Conservation (phyloP, 2,888 invertebrate genomes). For the Hyles lineata region DNA sequence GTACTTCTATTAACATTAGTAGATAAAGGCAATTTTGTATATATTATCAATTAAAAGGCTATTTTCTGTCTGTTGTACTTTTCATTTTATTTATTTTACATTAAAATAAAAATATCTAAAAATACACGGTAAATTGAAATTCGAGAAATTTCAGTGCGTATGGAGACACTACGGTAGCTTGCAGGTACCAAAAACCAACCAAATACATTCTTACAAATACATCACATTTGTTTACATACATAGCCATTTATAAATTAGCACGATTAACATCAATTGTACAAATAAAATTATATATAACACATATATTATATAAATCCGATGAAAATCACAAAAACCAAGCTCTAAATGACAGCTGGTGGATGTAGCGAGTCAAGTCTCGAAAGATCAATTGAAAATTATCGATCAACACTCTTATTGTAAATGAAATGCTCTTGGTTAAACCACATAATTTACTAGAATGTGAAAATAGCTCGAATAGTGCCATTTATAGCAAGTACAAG, state of each 20-base stretch:
- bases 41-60: conserved; percentile 66
- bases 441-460: conserved; percentile 9
- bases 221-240: conserved; percentile 46
- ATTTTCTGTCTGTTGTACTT: conserved; percentile 61
- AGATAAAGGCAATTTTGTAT: conserved; percentile 51
- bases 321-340: neutral
- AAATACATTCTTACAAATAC: conserved; percentile 39
- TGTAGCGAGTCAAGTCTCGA: neutral
- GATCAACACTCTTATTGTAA: neutral
- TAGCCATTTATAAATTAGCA: conserved; percentile 37
- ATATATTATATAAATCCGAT: neutral
- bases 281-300: conserved; percentile 33
- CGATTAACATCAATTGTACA: conserved; percentile 35
- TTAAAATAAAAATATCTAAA: conserved; percentile 51
- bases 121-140: conserved; percentile 63
- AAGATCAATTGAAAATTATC: neutral
- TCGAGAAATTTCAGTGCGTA: conserved; percentile 63
- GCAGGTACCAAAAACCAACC: conserved; percentile 34
- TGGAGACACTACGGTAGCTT: conserved; percentile 36
- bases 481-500: neutral
- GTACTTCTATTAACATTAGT: conserved; percentile 41
- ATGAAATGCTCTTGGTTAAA: conserved; percentile 14
- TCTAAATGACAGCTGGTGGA: neutral
- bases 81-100: conserved; percentile 53
- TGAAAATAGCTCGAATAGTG: neutral